Evolutionary conservation across 2,888 invertebrate species (phyloP).

Genomic region (Phragmatobia fuliginosa): DNA sequence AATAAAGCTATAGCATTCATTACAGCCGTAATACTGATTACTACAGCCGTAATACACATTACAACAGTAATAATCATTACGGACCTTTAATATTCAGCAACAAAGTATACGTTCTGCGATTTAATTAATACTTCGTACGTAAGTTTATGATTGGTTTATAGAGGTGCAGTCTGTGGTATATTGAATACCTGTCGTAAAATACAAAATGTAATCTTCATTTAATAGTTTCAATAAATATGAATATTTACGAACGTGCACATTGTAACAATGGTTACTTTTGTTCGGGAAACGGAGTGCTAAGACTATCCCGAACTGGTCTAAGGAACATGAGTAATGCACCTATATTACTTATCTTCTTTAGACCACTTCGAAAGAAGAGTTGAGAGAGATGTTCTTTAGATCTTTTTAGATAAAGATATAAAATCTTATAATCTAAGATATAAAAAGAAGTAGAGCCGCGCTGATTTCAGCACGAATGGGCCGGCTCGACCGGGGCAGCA

Average conservation of each 20-base stretch:
- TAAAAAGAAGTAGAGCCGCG: too few relatives aligned
- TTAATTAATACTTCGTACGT: constrained; percentile 46
- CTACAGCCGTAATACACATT: constrained; percentile 54
- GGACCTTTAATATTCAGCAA: constrained; percentile 45
- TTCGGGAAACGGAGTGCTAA: neutral
- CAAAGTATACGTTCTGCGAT: constrained; percentile 59
- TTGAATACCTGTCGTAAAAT: constrained; percentile 33
- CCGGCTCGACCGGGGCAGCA: too few relatives aligned
- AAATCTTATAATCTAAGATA: too few relatives aligned
- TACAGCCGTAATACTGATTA: constrained; percentile 62
- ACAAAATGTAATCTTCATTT: constrained; percentile 17
- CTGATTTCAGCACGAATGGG: too few relatives aligned
- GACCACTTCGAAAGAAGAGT: too few relatives aligned
- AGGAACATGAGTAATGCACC: neutral
- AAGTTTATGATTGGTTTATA: constrained; percentile 32
- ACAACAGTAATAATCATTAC: constrained; percentile 22
- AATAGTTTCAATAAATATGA: constrained; percentile 12
- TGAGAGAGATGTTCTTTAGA: too few relatives aligned
- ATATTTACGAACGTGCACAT: neutral
- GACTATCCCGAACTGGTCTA: neutral
- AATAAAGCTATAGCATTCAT: constrained; percentile 67
- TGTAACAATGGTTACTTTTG: neutral
- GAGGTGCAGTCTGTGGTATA: constrained; percentile 8
- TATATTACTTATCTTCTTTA: too few relatives aligned
- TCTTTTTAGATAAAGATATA: too few relatives aligned